Conservation (phyloP, 2,888 invertebrate genomes). For the Drosophila merina region DNA sequence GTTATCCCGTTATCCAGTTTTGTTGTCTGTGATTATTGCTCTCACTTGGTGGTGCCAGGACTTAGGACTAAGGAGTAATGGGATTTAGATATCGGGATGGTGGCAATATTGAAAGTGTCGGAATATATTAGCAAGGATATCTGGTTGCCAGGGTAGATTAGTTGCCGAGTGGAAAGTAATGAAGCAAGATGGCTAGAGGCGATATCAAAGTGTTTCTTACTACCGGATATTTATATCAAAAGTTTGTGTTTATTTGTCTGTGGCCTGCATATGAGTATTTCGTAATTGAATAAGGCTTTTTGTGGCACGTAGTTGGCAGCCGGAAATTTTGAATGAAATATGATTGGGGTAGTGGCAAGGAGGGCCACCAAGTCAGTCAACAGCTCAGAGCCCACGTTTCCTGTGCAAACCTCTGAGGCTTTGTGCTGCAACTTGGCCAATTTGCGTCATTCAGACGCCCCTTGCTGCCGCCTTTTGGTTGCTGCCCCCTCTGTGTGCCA, state of each 20-base stretch:
- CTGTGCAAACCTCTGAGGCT: constrained; percentile 50
- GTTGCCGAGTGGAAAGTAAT: constrained; percentile 10
- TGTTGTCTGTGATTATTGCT: constrained; percentile 52
- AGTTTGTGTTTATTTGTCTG: constrained; percentile 15
- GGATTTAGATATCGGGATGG: constrained; percentile 20
- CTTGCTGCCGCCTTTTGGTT: not conserved
- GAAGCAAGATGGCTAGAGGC: constrained; percentile 1
- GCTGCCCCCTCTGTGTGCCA: constrained; percentile 37
- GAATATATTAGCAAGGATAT: constrained; percentile 7
- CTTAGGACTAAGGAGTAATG: constrained; percentile 6
- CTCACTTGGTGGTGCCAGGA: not conserved
- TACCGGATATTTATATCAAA: not conserved
- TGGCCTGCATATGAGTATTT: constrained; percentile 31
- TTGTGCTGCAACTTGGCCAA: constrained; percentile 50
- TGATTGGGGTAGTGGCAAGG: constrained; percentile 2
- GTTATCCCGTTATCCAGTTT: constrained; percentile 37
- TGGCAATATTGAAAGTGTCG: constrained; percentile 6
- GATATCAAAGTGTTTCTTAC: not conserved
- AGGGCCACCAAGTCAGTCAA: constrained; percentile 8
- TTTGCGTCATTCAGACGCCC: constrained; percentile 33
- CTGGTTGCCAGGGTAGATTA: not conserved
- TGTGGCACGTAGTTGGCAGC: constrained; percentile 38
- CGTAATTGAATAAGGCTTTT: constrained; percentile 40
- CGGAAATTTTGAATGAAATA: constrained; percentile 46
- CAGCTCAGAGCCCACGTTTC: constrained; percentile 52